Percentiles rank a stretch among this genome's conserved stretches.
phyloP scores from a whole-genome alignment of 2,797 vertebrate genomes.

The Rhinoraja longicauda region DNA sequence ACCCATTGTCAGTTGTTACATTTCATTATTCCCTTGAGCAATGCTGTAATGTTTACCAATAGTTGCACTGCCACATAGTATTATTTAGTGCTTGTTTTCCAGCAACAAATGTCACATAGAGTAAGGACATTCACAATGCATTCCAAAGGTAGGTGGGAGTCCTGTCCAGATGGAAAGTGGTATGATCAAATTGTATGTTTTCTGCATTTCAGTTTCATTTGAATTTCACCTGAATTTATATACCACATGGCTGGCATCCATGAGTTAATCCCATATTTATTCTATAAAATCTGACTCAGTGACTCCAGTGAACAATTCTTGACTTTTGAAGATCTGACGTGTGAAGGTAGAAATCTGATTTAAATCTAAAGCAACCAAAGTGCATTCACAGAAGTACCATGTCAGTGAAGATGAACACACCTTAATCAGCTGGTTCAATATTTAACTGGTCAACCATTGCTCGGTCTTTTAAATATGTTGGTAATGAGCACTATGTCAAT shows the following conservation, averaged over 20 bases:
- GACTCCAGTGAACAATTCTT: background rate
- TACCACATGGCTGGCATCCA: background rate
- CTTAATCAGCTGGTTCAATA: background rate
- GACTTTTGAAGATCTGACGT: background rate
- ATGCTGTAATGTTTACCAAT: background rate
- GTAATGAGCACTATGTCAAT: background rate
- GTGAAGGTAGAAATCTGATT: too few relatives aligned
- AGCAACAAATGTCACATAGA: background rate
- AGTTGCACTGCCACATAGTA: background rate
- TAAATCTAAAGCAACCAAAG: background rate
- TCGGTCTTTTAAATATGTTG: background rate
- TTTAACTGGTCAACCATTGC: background rate
- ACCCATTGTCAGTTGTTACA: background rate
- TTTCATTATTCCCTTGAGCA: background rate
- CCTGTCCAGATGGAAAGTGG: background rate
- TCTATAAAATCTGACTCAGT: background rate
- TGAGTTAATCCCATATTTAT: background rate
- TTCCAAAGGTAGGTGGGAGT: background rate
- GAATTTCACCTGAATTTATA: background rate
- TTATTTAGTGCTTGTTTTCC: background rate
- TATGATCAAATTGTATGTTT: background rate
- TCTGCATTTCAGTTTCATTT: background rate
- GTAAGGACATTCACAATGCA: background rate
- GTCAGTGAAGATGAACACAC: background rate
- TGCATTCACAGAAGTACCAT: background rate